These are phyloP conservation scores for Acromyrmex echinatior DNA, from an alignment of 1,140 invertebrate genomes.

Conservation along the genomic window DNA sequence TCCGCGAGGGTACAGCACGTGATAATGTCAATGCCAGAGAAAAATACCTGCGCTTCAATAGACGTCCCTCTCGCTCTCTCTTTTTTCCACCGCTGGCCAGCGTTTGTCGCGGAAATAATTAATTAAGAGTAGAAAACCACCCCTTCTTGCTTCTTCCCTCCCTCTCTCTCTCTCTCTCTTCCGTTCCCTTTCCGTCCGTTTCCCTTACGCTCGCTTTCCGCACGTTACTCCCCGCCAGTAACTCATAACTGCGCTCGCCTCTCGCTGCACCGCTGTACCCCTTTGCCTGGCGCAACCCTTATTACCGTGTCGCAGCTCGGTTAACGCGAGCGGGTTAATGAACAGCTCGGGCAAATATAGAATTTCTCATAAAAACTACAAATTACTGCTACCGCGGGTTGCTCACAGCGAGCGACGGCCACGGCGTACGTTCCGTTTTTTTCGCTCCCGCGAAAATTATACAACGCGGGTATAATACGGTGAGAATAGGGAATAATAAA, in stretches of 20 bases:
- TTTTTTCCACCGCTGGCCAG: slow-evolving; percentile 52
- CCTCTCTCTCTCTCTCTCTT: neutral
- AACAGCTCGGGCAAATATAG: slow-evolving; percentile 79
- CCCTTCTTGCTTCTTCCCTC: neutral
- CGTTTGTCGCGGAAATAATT: slow-evolving; percentile 80
- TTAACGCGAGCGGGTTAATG: slow-evolving; percentile 78
- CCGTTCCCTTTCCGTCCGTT: slow-evolving; percentile 5
- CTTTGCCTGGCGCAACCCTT: slow-evolving; percentile 70
- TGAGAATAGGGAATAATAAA: slow-evolving; percentile 67
- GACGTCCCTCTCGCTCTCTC: neutral
- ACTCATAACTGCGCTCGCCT: slow-evolving; percentile 67
- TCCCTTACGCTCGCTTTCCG: slow-evolving; percentile 24
- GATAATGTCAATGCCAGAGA: slow-evolving; percentile 31
- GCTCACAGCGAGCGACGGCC: slow-evolving; percentile 46
- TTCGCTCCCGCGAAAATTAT: slow-evolving; percentile 63
- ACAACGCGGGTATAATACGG: slow-evolving; percentile 68
- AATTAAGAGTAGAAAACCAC: slow-evolving; percentile 74
- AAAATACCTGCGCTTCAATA: slow-evolving; percentile 33
- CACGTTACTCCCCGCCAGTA: neutral
- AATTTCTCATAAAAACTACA: slow-evolving; percentile 78
- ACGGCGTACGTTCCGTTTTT: slow-evolving; percentile 45
- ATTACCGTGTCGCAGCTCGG: slow-evolving; percentile 77
- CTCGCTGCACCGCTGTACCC: slow-evolving; percentile 56
- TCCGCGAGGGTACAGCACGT: neutral
- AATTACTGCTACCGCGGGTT: slow-evolving; percentile 71